Evolutionary conservation across 37 sponge, comb jelly and placozoan genomes (phyloP).

Genomic region (Cladorhizidae sp.): DNA sequence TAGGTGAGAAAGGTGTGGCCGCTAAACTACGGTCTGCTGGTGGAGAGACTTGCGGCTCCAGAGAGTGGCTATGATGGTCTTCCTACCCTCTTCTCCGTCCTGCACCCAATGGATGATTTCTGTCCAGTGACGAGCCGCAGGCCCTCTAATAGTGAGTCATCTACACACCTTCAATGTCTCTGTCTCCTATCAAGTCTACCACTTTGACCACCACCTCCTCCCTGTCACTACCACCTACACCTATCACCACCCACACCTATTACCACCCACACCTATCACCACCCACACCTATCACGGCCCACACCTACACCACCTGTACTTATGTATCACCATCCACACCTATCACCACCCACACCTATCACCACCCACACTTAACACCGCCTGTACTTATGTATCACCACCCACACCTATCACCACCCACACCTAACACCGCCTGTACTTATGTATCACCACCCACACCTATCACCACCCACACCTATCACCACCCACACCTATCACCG

Average conservation of each 20-base stretch:
- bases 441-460: too few relatives aligned
- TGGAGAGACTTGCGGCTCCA: slow-evolving; percentile 33
- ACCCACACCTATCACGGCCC: too few relatives aligned
- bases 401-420: slow-evolving; percentile 6
- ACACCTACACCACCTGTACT: too few relatives aligned
- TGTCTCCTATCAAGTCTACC: too few relatives aligned
- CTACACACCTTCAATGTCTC: too few relatives aligned
- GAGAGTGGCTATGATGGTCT: slow-evolving; percentile 44
- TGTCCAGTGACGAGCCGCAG: slow-evolving; percentile 54
- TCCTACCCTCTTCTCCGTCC: slow-evolving; percentile 66
- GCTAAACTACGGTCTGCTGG: slow-evolving; percentile 41
- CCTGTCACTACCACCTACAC: too few relatives aligned
- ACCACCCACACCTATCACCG: too few relatives aligned
- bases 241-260: slow-evolving; percentile 9
- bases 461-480: too few relatives aligned
- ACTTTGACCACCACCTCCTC: neutral
- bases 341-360: too few relatives aligned
- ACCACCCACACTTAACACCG: too few relatives aligned
- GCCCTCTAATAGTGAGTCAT: slow-evolving; percentile 27
- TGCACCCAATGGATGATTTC: slow-evolving; percentile 71
- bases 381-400: neutral
- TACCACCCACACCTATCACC: too few relatives aligned
- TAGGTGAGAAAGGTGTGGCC: slow-evolving; percentile 64
- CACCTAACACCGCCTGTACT: too few relatives aligned
- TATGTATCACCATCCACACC: slow-evolving; percentile 12